Conservation (phyloP, 2,113 vertebrate species). For the Corythaixoides concolor region DNA sequence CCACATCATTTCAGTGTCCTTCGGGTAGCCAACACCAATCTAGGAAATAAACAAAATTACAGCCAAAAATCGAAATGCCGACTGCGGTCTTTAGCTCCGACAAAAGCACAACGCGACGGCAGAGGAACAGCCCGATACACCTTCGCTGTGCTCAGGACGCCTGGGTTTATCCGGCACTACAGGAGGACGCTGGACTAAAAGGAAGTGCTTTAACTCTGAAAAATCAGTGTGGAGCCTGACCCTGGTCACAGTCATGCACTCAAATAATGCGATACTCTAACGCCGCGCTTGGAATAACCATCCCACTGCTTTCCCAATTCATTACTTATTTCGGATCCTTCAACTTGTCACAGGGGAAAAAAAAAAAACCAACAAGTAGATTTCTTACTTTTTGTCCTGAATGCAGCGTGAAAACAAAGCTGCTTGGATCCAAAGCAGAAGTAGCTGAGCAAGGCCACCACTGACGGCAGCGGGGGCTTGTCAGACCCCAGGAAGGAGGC, state of each 20-base stretch:
- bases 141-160: background rate
- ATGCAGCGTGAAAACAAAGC: background rate
- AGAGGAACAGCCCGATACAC: background rate
- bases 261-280: conserved; percentile 13
- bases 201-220: background rate
- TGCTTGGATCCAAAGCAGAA: background rate
- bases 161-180: background rate
- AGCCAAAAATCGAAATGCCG: background rate
- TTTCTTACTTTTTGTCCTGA: conserved; percentile 44
- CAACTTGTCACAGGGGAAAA: background rate
- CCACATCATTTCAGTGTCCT: background rate
- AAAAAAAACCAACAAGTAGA: background rate
- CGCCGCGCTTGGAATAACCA: background rate
- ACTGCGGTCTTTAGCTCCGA: rapidly evolving
- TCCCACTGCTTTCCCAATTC: background rate
- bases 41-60: background rate
- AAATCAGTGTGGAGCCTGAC: background rate
- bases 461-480: background rate
- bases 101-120: rapidly evolving
- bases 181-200: background rate
- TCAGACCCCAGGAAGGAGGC: background rate
- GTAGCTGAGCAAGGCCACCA: rapidly evolving
- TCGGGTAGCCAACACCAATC: background rate
- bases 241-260: conserved; percentile 44
- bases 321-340: conserved; percentile 39